phyloP scores from a whole-genome alignment of 1,140 invertebrate species.

The Nephotettix cincticeps region DNA sequence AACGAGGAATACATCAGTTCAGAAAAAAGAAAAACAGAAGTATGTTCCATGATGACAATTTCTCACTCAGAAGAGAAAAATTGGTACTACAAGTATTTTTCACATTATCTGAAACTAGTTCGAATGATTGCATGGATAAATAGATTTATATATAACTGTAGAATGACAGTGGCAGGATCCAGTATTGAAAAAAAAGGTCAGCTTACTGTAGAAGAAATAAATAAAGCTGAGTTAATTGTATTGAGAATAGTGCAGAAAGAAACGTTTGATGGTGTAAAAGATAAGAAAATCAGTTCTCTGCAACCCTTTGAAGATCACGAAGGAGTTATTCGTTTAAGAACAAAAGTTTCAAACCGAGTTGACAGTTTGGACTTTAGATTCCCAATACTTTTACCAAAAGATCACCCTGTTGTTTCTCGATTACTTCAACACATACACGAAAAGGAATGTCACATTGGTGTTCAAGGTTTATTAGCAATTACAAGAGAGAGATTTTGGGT shows the following conservation, averaged over 20 bases:
- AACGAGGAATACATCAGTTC: background rate
- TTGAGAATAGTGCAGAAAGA: background rate
- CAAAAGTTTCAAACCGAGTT: background rate
- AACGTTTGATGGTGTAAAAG: background rate
- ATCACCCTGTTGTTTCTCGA: background rate
- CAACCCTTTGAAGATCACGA: background rate
- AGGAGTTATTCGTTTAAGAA: background rate
- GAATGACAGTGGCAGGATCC: no score
- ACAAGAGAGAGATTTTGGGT: background rate
- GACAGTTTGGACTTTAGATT: background rate
- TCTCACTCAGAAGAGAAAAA: no score
- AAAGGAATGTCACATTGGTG: no score
- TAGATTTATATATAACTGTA: background rate
- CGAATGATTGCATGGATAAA: background rate
- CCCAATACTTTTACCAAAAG: background rate
- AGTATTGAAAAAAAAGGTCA: no score
- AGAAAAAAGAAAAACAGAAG: background rate
- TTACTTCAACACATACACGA: no score
- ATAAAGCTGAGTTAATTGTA: background rate
- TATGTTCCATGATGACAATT: background rate
- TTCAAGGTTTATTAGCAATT: no score
- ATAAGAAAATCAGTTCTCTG: no score
- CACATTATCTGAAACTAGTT: background rate
- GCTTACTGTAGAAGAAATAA: background rate
- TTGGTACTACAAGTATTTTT: conserved; percentile 5